Percentiles rank a stretch among this genome's conserved stretches.
Evolutionary conservation across 2,797 vertebrate genomes (phyloP).

Genomic region (Dicrostonyx torquatus): DNA sequence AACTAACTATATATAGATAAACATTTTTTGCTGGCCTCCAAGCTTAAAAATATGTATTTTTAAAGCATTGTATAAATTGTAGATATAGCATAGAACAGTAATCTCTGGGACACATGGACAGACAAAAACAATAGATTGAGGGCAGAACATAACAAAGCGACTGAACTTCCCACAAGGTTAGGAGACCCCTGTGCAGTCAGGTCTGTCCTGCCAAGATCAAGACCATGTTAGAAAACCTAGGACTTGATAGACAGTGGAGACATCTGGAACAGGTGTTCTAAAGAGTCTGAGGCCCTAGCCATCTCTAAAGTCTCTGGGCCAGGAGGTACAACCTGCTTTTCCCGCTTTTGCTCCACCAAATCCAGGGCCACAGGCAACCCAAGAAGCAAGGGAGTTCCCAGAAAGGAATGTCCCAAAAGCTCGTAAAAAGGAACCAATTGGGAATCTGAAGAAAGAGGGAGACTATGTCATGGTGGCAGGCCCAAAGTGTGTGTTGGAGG

Average conservation of each 20-base stretch:
- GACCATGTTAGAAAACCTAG: background rate
- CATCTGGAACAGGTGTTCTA: background rate
- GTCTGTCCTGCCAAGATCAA: background rate
- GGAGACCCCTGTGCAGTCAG: background rate
- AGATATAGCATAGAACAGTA: conserved; percentile 14
- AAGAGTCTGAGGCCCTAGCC: background rate
- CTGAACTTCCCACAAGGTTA: background rate
- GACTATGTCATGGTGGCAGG: background rate
- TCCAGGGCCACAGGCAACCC: too few species aligned
- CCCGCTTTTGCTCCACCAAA: background rate
- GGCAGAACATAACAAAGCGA: background rate
- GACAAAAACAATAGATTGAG: background rate
- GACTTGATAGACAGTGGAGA: background rate
- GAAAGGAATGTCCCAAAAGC: background rate
- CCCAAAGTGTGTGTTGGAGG: background rate
- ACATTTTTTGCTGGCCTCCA: conserved; percentile 23
- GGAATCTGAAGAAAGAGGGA: background rate
- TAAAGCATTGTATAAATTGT: conserved; percentile 3
- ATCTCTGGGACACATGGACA: background rate
- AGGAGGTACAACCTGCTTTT: background rate
- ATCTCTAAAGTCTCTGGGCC: background rate
- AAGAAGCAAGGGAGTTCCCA: background rate
- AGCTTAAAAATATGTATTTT: conserved; percentile 19
- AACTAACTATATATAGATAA: background rate
- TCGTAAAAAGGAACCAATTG: background rate